phyloP scores from a whole-genome alignment of 2,797 vertebrate species.

The Hemibagrus guttatus region DNA sequence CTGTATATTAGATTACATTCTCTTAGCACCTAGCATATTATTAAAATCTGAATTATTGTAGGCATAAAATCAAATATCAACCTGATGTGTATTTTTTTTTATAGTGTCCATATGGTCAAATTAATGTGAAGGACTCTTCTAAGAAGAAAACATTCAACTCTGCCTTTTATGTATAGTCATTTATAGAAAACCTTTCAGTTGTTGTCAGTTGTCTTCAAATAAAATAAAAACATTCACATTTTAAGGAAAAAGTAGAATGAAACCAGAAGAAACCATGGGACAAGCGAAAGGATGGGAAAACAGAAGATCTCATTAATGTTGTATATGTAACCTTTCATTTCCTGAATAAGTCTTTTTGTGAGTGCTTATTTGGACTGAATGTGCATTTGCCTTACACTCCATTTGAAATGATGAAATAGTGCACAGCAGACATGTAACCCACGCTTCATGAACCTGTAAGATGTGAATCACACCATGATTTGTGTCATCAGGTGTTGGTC shows the following conservation, averaged over 20 bases:
- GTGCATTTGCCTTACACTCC: constrained; percentile 65
- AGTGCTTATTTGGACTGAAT: constrained; percentile 68
- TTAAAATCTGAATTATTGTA: neutral
- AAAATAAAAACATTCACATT: neutral
- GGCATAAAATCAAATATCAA: neutral
- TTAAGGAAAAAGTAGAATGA: neutral
- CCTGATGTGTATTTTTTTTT: constrained; percentile 59
- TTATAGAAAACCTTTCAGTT: neutral
- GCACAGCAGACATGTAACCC: constrained; percentile 72
- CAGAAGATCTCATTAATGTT: constrained; percentile 6
- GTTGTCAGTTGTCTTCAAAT: neutral
- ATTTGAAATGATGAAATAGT: constrained; percentile 79
- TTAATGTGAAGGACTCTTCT: constrained; percentile 80
- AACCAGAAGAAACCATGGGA: neutral
- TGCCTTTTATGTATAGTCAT: constrained; percentile 73
- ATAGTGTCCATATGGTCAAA: constrained; percentile 86
- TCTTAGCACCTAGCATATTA: neutral
- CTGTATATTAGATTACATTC: neutral
- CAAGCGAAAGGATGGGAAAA: neutral
- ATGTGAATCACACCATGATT: constrained; percentile 70
- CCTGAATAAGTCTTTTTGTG: constrained; percentile 55
- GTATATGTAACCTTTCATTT: constrained; percentile 14
- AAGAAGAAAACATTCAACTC: constrained; percentile 82
- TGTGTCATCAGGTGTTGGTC: constrained; percentile 59
- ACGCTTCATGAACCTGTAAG: constrained; percentile 63